These are phyloP conservation scores for Xenentodon cancila DNA, from an alignment of 2,797 vertebrate genomes.

Conservation along the genomic window DNA sequence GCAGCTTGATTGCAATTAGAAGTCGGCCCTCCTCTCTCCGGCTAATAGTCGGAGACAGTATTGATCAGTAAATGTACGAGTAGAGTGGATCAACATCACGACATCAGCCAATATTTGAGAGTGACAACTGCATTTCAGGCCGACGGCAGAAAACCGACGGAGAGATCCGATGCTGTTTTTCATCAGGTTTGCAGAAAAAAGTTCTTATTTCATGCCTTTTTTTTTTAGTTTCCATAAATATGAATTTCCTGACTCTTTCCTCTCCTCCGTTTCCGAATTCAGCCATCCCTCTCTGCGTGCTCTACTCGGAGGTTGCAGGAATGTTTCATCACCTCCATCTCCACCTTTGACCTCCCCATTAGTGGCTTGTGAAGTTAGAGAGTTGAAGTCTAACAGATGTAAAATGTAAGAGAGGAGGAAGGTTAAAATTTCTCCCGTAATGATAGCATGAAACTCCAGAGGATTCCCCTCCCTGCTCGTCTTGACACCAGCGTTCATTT, in stretches of 20 bases:
- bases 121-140: constrained; percentile 38
- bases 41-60: constrained; percentile 59
- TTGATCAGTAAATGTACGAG: constrained; percentile 49
- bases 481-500: constrained; percentile 17
- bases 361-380: constrained; percentile 35
- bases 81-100: constrained; percentile 52
- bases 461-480: constrained; percentile 29
- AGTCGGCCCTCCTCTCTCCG: constrained; percentile 16
- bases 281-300: constrained; percentile 1
- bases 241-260: neutral
- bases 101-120: constrained; percentile 24
- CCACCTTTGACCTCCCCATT: constrained; percentile 61
- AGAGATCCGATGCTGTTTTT: neutral
- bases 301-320: constrained; percentile 44
- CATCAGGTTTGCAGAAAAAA: constrained; percentile 12
- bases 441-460: constrained; percentile 47
- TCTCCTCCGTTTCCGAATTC: constrained; percentile 14
- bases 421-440: constrained; percentile 44
- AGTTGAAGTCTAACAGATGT: constrained; percentile 51
- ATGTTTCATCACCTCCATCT: constrained; percentile 66
- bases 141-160: constrained; percentile 4
- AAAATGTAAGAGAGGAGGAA: constrained; percentile 52
- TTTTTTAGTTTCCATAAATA: neutral
- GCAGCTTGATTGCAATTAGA: constrained; percentile 62
- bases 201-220: constrained; percentile 12